Percentiles rank a stretch among this genome's conserved stretches.
Conservation (phyloP, 2,888 invertebrate genomes). For the Calliopum simillimum region DNA sequence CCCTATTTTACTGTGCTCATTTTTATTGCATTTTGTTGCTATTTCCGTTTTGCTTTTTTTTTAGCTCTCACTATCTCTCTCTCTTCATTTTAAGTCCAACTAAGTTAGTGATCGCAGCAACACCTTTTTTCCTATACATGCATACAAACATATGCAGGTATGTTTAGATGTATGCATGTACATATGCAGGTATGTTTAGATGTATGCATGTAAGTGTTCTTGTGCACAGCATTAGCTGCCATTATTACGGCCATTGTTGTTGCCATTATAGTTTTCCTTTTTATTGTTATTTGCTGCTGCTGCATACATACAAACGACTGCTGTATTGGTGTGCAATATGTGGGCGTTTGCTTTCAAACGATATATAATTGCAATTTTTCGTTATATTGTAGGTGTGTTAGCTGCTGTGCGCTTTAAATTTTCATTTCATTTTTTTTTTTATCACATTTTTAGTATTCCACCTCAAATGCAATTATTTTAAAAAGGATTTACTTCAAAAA, state of each 20-base stretch:
- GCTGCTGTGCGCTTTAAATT: background rate
- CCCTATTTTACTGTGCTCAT: background rate
- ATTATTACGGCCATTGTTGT: no score
- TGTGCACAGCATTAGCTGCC: background rate
- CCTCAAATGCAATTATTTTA: conserved; percentile 10
- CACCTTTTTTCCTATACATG: no score
- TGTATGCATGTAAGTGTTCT: background rate
- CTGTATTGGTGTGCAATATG: background rate
- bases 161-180: background rate
- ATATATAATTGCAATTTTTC: conserved; percentile 1
- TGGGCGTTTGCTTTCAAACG: background rate
- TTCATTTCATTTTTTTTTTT: no score
- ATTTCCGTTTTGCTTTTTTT: background rate
- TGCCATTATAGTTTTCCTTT: no score
- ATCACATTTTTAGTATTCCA: background rate
- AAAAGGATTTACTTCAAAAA: background rate
- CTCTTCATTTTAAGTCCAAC: no score
- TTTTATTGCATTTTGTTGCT: background rate
- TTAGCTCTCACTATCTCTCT: no score
- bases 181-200: background rate
- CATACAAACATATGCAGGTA: no score
- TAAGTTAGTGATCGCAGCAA: no score
- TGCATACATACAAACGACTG: background rate
- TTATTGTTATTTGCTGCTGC: no score
- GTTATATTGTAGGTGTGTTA: background rate